These are phyloP conservation scores for Heliothis subflexa DNA, from an alignment of 1,140 invertebrate species.

Conservation along the genomic window DNA sequence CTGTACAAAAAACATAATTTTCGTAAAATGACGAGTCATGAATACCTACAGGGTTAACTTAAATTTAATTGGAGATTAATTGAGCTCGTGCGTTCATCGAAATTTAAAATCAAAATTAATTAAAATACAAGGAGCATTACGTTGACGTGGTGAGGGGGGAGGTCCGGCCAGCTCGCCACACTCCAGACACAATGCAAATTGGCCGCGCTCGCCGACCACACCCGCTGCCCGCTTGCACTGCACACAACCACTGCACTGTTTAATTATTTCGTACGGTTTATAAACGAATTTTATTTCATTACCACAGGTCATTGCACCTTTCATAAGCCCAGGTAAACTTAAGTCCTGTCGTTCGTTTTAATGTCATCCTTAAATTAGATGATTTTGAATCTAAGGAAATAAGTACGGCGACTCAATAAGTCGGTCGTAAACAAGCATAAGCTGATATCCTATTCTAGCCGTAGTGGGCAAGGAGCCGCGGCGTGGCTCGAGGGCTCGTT, in stretches of 20 bases:
- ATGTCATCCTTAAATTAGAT: constrained; percentile 30
- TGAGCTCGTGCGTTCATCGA: constrained; percentile 33
- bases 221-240: constrained; percentile 30
- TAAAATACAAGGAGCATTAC: constrained; percentile 45
- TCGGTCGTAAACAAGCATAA: constrained; percentile 39
- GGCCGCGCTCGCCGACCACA: constrained; percentile 33
- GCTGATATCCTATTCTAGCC: constrained; percentile 38
- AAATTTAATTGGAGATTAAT: constrained; percentile 45
- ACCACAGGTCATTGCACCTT: constrained; percentile 20
- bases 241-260: constrained; percentile 42
- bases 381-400: constrained; percentile 18
- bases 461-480: constrained; percentile 20
- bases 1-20: constrained; percentile 23
- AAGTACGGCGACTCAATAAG: constrained; percentile 30
- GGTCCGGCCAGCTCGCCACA: constrained; percentile 29
- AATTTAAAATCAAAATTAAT: constrained; percentile 44
- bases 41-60: constrained; percentile 23
- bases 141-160: constrained; percentile 27
- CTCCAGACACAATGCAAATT: constrained; percentile 50
- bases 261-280: constrained; percentile 44
- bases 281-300: constrained; percentile 45
- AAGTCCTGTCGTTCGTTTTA: background rate
- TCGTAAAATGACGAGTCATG: constrained; percentile 22
- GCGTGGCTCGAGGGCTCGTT: constrained; percentile 36
- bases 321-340: background rate